phyloP scores from a whole-genome alignment of 2,888 invertebrate genomes.

The Eurytoma adleriae region DNA sequence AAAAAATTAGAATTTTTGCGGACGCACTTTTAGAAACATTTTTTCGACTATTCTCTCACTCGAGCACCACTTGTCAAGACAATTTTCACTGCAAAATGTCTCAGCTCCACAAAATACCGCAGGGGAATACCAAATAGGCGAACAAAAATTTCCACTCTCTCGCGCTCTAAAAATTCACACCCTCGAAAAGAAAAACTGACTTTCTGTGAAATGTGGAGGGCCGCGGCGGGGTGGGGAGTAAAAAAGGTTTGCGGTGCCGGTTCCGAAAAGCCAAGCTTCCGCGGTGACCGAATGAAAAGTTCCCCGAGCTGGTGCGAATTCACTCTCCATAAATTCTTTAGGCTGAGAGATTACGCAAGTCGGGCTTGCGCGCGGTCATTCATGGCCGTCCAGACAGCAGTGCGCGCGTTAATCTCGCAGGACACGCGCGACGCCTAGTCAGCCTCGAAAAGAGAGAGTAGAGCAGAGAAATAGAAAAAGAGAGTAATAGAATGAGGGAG shows the following conservation, averaged over 20 bases:
- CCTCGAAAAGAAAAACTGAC: not conserved
- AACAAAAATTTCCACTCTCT: not conserved
- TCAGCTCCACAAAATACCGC: not conserved
- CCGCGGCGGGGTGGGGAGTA: not conserved
- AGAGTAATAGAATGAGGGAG: constrained; percentile 24
- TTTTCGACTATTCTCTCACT: too few species aligned
- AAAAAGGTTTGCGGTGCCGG: not conserved
- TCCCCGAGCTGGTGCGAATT: not conserved
- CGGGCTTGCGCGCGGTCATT: constrained; percentile 34
- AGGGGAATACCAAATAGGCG: too few species aligned
- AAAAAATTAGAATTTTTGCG: too few species aligned
- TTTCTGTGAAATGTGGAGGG: not conserved
- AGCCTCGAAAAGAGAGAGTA: constrained; percentile 28
- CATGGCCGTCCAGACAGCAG: constrained; percentile 4
- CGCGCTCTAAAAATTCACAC: not conserved
- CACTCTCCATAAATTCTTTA: constrained; percentile 40
- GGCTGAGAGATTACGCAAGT: constrained; percentile 38
- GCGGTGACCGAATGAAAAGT: not conserved
- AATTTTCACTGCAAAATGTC: too few species aligned
- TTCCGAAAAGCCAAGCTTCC: not conserved
- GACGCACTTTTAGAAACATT: too few species aligned
- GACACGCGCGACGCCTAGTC: constrained; percentile 28
- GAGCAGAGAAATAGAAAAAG: not conserved
- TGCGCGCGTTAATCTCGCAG: constrained; percentile 45
- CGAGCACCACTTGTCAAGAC: too few species aligned